These are phyloP conservation scores for Colletes latitarsis DNA, from an alignment of 1,140 invertebrate species.

Conservation along the genomic window DNA sequence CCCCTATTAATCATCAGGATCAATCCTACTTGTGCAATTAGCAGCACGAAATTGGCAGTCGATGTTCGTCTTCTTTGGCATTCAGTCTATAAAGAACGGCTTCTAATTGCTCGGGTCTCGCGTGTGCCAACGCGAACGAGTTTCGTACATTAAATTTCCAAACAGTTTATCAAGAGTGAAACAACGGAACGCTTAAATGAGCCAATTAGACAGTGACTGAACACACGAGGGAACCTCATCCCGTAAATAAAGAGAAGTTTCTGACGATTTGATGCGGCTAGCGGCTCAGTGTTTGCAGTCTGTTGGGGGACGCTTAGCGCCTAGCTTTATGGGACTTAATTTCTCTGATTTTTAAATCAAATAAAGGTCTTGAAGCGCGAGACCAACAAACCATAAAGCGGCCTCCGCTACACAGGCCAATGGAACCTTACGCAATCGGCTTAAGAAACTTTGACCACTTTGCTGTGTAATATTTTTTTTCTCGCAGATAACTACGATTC, in stretches of 20 bases:
- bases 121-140: neutral
- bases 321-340: conserved; percentile 39
- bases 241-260: conserved; percentile 31
- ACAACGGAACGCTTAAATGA: conserved; percentile 19
- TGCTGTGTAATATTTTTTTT: neutral
- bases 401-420: conserved; percentile 4
- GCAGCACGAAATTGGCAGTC: neutral
- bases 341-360: conserved; percentile 58
- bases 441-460: conserved; percentile 21
- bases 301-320: conserved; percentile 4
- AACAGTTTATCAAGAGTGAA: neutral
- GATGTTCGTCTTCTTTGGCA: neutral
- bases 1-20: neutral
- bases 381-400: conserved; percentile 20
- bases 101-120: neutral
- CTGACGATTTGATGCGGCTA: conserved; percentile 20
- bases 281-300: neutral
- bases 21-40: neutral
- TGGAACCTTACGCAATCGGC: conserved; percentile 45
- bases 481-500: neutral
- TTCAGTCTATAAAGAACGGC: neutral
- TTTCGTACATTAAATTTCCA: conserved; percentile 14
- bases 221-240: neutral
- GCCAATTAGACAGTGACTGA: conserved; percentile 29
- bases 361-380: conserved; percentile 8